Percentiles rank a stretch among this genome's conserved stretches.
Evolutionary conservation across 2,888 invertebrate species (phyloP).

Genomic region (Nephrotoma flavescens): DNA sequence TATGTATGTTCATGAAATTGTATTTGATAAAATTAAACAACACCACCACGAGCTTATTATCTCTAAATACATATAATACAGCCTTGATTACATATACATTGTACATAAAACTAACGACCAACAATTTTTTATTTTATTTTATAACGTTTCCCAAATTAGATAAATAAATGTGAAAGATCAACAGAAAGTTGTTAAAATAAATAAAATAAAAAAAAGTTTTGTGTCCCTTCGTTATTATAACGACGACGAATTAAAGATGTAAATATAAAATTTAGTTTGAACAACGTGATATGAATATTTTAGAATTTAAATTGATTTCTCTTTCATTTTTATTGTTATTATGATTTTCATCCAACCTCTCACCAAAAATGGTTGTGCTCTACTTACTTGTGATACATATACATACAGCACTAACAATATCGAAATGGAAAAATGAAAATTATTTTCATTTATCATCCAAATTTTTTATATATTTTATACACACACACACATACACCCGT

Average conservation of each 20-base stretch:
- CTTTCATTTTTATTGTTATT: neutral
- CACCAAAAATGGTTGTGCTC: neutral
- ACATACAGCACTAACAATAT: neutral
- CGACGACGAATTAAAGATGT: neutral
- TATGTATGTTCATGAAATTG: neutral
- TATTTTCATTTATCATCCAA: neutral
- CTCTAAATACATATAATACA: neutral
- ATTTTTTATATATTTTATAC: neutral
- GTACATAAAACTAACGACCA: neutral
- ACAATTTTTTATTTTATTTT: neutral
- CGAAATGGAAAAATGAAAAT: neutral
- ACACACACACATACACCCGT: neutral
- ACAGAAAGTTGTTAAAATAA: neutral
- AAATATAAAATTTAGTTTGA: neutral
- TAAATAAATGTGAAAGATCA: neutral
- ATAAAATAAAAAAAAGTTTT: neutral
- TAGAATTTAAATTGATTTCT: neutral
- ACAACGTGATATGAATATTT: neutral
- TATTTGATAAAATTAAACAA: neutral
- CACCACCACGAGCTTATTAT: neutral
- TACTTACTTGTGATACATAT: neutral
- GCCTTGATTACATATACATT: neutral
- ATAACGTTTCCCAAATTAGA: neutral
- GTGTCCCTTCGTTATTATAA: neutral
- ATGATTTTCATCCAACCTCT: neutral